These are phyloP conservation scores for Empidonax traillii DNA, from an alignment of 2,113 vertebrate genomes.

Conservation along the genomic window DNA sequence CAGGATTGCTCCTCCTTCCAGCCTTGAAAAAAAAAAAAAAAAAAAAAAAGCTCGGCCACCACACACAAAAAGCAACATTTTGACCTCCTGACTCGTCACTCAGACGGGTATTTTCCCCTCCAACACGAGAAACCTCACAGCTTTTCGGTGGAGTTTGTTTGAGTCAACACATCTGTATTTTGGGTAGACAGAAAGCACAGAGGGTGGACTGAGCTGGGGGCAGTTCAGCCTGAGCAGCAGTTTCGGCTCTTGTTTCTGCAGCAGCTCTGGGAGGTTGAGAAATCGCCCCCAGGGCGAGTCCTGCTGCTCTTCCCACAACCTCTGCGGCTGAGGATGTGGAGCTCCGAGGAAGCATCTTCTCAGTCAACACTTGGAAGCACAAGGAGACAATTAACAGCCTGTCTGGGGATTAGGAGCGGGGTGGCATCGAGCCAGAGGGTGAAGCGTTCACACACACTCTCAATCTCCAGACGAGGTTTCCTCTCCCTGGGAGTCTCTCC, in stretches of 20 bases:
- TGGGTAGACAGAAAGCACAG: fast-evolving
- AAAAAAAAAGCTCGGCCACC: too few species aligned
- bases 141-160: neutral
- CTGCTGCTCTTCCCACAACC: neutral
- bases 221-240: neutral
- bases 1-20: neutral
- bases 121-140: neutral
- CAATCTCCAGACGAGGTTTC: neutral
- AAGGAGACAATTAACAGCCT: neutral
- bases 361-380: neutral
- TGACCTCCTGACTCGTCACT: neutral
- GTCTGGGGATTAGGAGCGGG: neutral
- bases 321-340: fast-evolving
- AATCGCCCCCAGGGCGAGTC: neutral
- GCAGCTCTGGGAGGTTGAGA: neutral
- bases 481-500: neutral
- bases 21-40: too few species aligned
- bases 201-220: neutral
- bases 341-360: neutral
- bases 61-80: neutral
- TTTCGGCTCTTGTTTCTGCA: neutral
- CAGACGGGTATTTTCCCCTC: fast-evolving
- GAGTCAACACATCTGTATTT: neutral
- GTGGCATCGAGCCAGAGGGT: fast-evolving
- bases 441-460: fast-evolving